Evolutionary conservation across 2,888 invertebrate species (phyloP).

Genomic region (Fissipunctia ypsillon): DNA sequence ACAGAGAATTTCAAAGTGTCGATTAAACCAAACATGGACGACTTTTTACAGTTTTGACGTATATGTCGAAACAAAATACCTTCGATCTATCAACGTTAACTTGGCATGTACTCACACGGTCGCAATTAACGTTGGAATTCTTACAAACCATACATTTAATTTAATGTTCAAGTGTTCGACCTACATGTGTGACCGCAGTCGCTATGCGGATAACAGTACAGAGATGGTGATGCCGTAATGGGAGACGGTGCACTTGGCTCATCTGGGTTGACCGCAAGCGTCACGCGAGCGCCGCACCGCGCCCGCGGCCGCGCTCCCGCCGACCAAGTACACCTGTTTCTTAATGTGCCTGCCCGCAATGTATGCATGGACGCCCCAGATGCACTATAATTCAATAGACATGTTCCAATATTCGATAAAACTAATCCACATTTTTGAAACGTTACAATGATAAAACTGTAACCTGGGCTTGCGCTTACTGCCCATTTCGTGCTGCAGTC

Average conservation of each 20-base stretch:
- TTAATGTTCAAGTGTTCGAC: conserved; percentile 83
- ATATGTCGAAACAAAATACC: conserved; percentile 34
- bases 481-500: conserved; percentile 11
- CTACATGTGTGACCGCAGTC: conserved; percentile 83
- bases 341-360: conserved; percentile 59
- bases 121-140: conserved; percentile 81
- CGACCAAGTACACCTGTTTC: conserved; percentile 61
- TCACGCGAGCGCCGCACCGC: conserved; percentile 62
- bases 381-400: conserved; percentile 37
- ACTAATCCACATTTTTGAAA: conserved; percentile 36
- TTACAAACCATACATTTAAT: conserved; percentile 83
- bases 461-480: conserved; percentile 11
- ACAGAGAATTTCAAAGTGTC: conserved; percentile 29
- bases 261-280: conserved; percentile 85
- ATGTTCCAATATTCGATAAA: conserved; percentile 41
- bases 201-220: conserved; percentile 86
- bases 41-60: conserved; percentile 27
- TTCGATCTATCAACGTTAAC: conserved; percentile 48
- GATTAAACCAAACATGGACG: conserved; percentile 26
- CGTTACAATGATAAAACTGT: conserved; percentile 51
- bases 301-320: conserved; percentile 20
- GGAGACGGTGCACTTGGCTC: conserved; percentile 73
- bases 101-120: conserved; percentile 52
- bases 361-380: conserved; percentile 56
- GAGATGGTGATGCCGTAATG: conserved; percentile 74